Evolutionary conservation across 2,888 invertebrate species (phyloP).

Genomic region (Cryptophagus acutangulus): DNA sequence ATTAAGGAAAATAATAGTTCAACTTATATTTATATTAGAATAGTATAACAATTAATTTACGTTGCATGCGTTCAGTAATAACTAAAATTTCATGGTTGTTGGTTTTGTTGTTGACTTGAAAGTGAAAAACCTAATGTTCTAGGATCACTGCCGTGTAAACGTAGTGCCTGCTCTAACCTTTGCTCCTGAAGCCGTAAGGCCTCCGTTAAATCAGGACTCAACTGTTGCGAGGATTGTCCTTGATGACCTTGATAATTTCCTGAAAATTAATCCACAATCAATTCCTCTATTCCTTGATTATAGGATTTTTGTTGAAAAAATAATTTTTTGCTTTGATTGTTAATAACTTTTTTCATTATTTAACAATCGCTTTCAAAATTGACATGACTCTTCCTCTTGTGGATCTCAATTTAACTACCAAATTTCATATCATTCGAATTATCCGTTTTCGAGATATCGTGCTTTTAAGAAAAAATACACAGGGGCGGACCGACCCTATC

Average conservation of each 20-base stretch:
- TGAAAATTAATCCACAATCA: too few relatives aligned
- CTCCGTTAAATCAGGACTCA: slow-evolving; percentile 67
- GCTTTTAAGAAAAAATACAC: too few relatives aligned
- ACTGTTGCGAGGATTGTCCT: slow-evolving; percentile 48
- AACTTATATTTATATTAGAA: not conserved
- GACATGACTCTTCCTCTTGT: too few relatives aligned
- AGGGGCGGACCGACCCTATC: too few relatives aligned
- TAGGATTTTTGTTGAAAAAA: too few relatives aligned
- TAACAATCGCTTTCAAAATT: too few relatives aligned
- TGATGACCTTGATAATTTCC: slow-evolving; percentile 44
- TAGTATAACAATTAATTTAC: slow-evolving; percentile 15
- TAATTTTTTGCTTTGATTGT: too few relatives aligned
- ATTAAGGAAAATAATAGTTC: slow-evolving; percentile 1
- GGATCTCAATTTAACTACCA: not conserved
- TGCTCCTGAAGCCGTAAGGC: slow-evolving; percentile 68
- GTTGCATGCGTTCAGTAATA: slow-evolving; percentile 63
- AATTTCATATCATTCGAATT: not conserved
- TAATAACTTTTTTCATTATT: too few relatives aligned
- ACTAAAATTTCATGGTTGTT: slow-evolving; percentile 72
- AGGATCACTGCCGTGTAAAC: slow-evolving; percentile 73
- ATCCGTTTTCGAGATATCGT: not conserved
- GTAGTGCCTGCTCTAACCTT: slow-evolving; percentile 74
- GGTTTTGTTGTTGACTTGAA: slow-evolving; percentile 49
- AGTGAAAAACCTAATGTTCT: slow-evolving; percentile 74
- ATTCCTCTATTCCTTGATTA: too few relatives aligned